Evolutionary conservation across 2,797 vertebrate species (phyloP).

Genomic region (Anas georgica): DNA sequence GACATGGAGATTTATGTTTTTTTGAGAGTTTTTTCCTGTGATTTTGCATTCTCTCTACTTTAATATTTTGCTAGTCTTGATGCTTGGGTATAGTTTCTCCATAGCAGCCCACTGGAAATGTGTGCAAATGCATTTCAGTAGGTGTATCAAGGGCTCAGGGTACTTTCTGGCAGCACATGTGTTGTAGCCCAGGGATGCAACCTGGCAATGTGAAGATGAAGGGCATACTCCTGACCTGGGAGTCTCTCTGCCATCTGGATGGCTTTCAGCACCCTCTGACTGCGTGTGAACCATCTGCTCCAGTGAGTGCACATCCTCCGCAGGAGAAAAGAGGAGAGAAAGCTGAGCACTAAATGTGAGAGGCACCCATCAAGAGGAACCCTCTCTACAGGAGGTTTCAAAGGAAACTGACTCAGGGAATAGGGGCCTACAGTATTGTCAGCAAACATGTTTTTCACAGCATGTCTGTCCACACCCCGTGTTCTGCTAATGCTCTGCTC

Average conservation of each 20-base stretch:
- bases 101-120: not conserved
- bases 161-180: not conserved
- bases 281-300: not conserved
- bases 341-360: no score
- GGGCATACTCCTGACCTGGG: not conserved
- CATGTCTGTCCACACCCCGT: not conserved
- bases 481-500: not conserved
- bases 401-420: not conserved
- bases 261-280: not conserved
- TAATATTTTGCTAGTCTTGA: not conserved
- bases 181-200: not conserved
- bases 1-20: not conserved
- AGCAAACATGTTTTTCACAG: not conserved
- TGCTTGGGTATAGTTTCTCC: not conserved
- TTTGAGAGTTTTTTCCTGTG: not conserved
- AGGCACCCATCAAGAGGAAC: not conserved
- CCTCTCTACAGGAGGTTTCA: not conserved
- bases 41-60: not conserved
- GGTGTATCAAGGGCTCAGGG: not conserved
- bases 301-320: accelerated
- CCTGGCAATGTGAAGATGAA: accelerated
- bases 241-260: not conserved
- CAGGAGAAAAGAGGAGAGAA: not conserved
- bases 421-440: not conserved
- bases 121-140: not conserved